These are phyloP conservation scores for Thaumetopoea pityocampa DNA, from an alignment of 1,140 invertebrate species.

Conservation along the genomic window DNA sequence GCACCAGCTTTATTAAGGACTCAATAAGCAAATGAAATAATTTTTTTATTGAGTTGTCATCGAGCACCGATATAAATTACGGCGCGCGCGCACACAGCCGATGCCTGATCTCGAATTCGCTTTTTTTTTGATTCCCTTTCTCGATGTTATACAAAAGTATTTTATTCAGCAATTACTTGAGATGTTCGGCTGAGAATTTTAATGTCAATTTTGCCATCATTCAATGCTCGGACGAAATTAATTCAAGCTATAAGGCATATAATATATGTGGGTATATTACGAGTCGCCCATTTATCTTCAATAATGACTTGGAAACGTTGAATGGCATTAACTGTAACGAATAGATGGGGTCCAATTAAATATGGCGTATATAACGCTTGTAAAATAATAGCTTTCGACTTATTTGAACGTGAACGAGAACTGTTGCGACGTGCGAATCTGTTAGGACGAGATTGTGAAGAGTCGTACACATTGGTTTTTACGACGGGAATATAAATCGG, in stretches of 20 bases:
- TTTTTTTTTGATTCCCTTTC: conserved; percentile 65
- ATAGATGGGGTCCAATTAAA: conserved; percentile 50
- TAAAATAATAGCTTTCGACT: conserved; percentile 41
- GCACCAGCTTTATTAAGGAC: conserved; percentile 66
- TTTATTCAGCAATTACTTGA: conserved; percentile 74
- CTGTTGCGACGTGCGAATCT: conserved; percentile 16
- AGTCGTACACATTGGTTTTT: conserved; percentile 1
- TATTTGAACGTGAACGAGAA: conserved; percentile 25
- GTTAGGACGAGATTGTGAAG: conserved; percentile 9
- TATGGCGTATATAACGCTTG: conserved; percentile 44
- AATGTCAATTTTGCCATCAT: conserved; percentile 71
- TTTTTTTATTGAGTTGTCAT: conserved; percentile 75
- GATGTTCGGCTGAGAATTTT: conserved; percentile 67
- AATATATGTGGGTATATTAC: conserved; percentile 37
- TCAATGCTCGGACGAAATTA: conserved; percentile 65
- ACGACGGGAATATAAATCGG: conserved; percentile 9
- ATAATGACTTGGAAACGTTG: conserved; percentile 55
- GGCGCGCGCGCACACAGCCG: conserved; percentile 37
- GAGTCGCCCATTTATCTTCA: conserved; percentile 48
- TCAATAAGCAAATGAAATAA: conserved; percentile 75
- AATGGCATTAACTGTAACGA: conserved; percentile 41
- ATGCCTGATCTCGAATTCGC: conserved; percentile 37
- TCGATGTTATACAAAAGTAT: conserved; percentile 70
- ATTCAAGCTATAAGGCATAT: conserved; percentile 51
- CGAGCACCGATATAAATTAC: conserved; percentile 69